Base-by-base conservation (phyloP, 2,797 vertebrate genomes). In the Salmo trutta region DNA sequence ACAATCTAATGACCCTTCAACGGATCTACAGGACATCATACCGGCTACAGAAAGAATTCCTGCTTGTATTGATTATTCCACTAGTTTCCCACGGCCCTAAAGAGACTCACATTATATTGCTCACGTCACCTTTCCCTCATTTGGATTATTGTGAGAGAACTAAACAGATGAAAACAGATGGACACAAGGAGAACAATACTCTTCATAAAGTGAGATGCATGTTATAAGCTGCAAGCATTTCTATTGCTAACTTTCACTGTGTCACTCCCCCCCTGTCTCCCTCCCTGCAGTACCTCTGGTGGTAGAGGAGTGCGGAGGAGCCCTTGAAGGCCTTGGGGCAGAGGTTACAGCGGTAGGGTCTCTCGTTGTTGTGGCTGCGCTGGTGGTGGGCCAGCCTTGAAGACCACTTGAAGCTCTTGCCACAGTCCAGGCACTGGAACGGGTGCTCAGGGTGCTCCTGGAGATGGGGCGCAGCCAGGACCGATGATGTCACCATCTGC, bases 321-420 rank as follows among this genome's bases (percentile, higher is more conserved):
- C 96, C 96, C 78, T 98, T 96, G 90, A 98, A 98, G 24, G 97
- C 95, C 90, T 98, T 98, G 71, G 96, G 96, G 5, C 97, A 98
- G 84, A 96, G 90, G 79, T 91, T 95, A 56, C 97, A 98, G 78
- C 97, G 95, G 75, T 98, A 98, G 6, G 96, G 95, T 77, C 96
- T 90, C 71, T 95, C 94, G 0, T 95, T 82, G 92, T 94, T 71
- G 95, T 95, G 93, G 92, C 96, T 93, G 80, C 96, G 93, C 88
- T 95, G 95, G 92, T 97, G 96, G 85, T 96, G 95, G 1, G 94
- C 95, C 77, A 97, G 90, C 64, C 95, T 94, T 77, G 96, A 96
- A 0, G 95, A 96, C 94, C 96, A 96, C 82, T 96, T 95, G 92
- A 97, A 97, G 91, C 94, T 95, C 91, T 97, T 97, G 71, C 96